These are phyloP conservation scores for Coelopa frigida DNA, from an alignment of 1,140 invertebrate genomes.

Conservation along the genomic window DNA sequence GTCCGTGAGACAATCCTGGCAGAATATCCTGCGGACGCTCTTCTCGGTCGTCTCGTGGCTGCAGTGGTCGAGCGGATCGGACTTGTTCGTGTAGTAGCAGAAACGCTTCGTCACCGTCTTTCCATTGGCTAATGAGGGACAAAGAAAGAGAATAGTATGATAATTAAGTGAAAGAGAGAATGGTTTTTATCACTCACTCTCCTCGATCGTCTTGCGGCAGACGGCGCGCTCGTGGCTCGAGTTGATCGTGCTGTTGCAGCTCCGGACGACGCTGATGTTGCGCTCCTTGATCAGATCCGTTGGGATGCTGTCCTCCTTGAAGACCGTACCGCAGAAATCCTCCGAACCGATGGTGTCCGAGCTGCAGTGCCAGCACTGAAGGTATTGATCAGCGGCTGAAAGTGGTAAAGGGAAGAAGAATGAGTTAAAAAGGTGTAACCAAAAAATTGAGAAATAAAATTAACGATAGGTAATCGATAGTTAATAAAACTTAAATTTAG, in stretches of 20 bases:
- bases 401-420: conserved; percentile 7
- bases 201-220: conserved; percentile 39
- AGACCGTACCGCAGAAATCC: conserved; percentile 34
- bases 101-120: conserved; percentile 37
- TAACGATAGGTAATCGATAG: no score
- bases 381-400: conserved; percentile 20
- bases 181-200: conserved; percentile 21
- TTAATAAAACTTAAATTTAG: no score
- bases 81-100: conserved; percentile 42
- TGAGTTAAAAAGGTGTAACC: neutral
- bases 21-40: conserved; percentile 37
- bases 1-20: conserved; percentile 36
- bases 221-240: conserved; percentile 37
- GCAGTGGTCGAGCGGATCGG: conserved; percentile 33
- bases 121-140: conserved; percentile 31
- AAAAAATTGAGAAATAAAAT: neutral
- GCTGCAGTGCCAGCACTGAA: conserved; percentile 42
- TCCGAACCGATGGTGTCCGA: conserved; percentile 35
- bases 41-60: conserved; percentile 33
- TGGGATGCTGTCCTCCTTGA: conserved; percentile 37
- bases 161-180: neutral
- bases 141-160: neutral
- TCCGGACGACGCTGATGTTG: conserved; percentile 32
- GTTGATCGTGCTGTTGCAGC: conserved; percentile 35
- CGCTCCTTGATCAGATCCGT: conserved; percentile 28